These are phyloP conservation scores for Pseudorectes ferrugineus DNA, from an alignment of 2,113 vertebrate genomes.

Conservation along the genomic window DNA sequence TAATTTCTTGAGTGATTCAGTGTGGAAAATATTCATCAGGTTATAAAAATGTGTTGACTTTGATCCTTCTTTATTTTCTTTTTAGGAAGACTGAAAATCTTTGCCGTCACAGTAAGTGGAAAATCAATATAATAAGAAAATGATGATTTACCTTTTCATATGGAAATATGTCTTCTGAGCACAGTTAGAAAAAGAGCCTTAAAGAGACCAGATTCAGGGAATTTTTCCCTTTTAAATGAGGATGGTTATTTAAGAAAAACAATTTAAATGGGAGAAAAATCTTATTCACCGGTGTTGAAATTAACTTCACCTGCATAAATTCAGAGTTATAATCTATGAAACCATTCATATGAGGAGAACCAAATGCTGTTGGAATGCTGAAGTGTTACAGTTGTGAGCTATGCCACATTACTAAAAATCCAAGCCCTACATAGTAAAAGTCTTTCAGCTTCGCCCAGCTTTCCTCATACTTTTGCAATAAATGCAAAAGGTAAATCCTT, in stretches of 20 bases:
- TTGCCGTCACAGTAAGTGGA: conserved; percentile 13
- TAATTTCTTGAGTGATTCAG: not conserved
- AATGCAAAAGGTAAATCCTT: not conserved
- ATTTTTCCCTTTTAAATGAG: not conserved
- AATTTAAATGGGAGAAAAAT: conserved; percentile 7
- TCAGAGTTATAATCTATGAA: not conserved
- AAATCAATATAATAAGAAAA: conserved; percentile 58
- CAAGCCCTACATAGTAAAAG: not conserved
- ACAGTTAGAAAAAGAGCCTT: not conserved
- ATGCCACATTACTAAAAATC: not conserved
- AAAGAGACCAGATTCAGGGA: not conserved
- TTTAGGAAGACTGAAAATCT: not conserved
- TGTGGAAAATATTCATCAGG: conserved; percentile 3
- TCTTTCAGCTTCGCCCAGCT: not conserved
- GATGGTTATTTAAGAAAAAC: conserved; percentile 28
- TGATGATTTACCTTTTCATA: conserved; percentile 46
- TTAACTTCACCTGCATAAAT: conserved; percentile 24
- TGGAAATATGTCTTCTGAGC: not conserved
- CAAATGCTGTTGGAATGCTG: not conserved
- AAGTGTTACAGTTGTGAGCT: not conserved
- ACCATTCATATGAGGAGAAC: not conserved
- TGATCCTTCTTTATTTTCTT: not conserved
- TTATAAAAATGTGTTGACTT: conserved; percentile 6
- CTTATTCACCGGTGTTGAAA: not conserved
- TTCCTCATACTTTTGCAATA: not conserved